Evolutionary conservation across 2,888 invertebrate species (phyloP).

Genomic region (Nysson spinosus): DNA sequence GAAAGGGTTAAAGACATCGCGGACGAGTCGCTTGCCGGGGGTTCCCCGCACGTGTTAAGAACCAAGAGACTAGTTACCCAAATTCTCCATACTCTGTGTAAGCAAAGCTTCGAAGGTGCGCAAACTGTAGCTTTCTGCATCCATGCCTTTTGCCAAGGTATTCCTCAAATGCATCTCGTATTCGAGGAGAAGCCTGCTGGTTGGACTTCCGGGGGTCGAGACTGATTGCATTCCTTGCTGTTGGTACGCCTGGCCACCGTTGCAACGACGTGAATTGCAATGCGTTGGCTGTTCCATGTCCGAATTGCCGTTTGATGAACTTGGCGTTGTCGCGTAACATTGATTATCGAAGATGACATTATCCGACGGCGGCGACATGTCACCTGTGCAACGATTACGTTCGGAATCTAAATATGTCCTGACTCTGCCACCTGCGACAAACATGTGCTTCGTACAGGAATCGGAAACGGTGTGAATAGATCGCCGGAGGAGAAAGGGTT

Average conservation of each 20-base stretch:
- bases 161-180: constrained; percentile 96
- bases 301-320: constrained; percentile 94
- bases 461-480: constrained; percentile 47
- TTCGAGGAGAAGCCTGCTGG: constrained; percentile 90
- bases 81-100: constrained; percentile 96
- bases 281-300: constrained; percentile 87
- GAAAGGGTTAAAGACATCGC: too few relatives aligned
- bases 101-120: constrained; percentile 95
- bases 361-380: constrained; percentile 92
- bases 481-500: constrained; percentile 23
- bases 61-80: constrained; percentile 86
- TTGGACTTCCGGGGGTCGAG: constrained; percentile 88
- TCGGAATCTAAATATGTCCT: constrained; percentile 83
- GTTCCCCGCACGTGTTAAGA: too few relatives aligned
- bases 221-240: constrained; percentile 64
- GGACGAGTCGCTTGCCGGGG: too few relatives aligned
- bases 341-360: constrained; percentile 97
- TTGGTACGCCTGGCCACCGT: constrained; percentile 79
- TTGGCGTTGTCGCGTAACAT: constrained; percentile 96
- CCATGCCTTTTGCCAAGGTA: constrained; percentile 95
- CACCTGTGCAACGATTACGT: constrained; percentile 78
- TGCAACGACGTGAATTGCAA: constrained; percentile 78
- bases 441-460: constrained; percentile 71
- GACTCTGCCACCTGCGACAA: constrained; percentile 76
- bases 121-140: constrained; percentile 95